Percentiles rank a stretch among this genome's conserved stretches.
These are phyloP conservation scores for Craterocephalus amniculus DNA, from an alignment of 2,797 vertebrate genomes.

Conservation along the genomic window DNA sequence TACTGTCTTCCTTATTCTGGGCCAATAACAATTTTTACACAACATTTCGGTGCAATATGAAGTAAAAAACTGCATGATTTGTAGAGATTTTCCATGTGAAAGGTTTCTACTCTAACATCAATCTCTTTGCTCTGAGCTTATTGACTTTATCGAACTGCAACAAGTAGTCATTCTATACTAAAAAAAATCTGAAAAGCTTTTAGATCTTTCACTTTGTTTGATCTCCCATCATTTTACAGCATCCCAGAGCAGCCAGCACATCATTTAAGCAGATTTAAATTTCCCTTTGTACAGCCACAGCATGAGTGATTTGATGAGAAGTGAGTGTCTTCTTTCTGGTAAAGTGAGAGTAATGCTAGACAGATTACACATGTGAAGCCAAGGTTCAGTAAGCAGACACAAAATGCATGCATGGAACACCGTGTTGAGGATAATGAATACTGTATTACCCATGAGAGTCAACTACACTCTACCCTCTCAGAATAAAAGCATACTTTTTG, in stretches of 20 bases:
- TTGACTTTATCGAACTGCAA: neutral
- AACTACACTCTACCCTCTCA: slow-evolving; percentile 18
- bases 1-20: no score
- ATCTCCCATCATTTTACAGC: slow-evolving; percentile 10
- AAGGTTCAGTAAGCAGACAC: slow-evolving; percentile 38
- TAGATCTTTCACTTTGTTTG: neutral
- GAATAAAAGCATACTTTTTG: slow-evolving; percentile 36
- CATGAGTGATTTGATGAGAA: slow-evolving; percentile 1
- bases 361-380: slow-evolving; percentile 30
- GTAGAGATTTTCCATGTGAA: no score
- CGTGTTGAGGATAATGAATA: slow-evolving; percentile 53
- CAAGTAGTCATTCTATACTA: neutral
- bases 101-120: neutral
- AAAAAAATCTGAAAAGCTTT: neutral
- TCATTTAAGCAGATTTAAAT: neutral
- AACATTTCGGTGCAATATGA: neutral
- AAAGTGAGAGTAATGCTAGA: slow-evolving; percentile 13
- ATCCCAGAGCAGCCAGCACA: slow-evolving; percentile 1
- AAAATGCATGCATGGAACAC: slow-evolving; percentile 22
- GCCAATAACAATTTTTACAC: neutral
- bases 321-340: neutral
- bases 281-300: slow-evolving; percentile 2
- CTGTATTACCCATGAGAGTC: slow-evolving; percentile 56
- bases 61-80: neutral
- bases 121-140: neutral